Evolutionary conservation across 2,113 vertebrate species (phyloP).

Genomic region (Puntigrus tetrazona): DNA sequence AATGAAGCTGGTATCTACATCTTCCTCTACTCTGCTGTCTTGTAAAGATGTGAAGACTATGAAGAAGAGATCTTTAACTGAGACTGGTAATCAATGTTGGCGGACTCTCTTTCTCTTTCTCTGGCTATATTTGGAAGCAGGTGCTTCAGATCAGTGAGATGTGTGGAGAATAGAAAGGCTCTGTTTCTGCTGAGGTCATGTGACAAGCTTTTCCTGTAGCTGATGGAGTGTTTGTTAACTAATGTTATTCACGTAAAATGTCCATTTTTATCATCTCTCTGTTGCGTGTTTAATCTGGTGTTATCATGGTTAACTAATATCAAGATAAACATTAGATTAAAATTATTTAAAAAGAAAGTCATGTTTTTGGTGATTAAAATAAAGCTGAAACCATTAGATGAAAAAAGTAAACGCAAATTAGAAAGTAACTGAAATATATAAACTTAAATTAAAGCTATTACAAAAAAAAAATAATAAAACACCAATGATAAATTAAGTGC

Average conservation of each 20-base stretch:
- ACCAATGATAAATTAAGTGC: neutral
- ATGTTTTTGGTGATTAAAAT: neutral
- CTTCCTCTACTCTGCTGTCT: neutral
- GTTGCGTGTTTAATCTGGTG: neutral
- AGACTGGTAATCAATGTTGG: neutral
- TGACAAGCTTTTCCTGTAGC: neutral
- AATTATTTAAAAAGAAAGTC: neutral
- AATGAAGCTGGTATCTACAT: neutral
- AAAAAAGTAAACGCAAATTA: neutral
- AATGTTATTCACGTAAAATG: neutral
- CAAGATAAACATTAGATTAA: neutral
- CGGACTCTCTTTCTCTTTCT: neutral
- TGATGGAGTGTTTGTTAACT: neutral
- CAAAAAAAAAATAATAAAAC: neutral
- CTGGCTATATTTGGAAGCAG: conserved; percentile 9
- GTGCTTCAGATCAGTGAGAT: conserved; percentile 19
- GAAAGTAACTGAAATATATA: neutral
- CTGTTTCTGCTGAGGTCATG: neutral
- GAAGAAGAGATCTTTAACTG: neutral
- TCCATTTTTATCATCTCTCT: neutral
- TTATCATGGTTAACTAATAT: neutral
- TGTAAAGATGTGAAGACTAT: neutral
- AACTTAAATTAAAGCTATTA: neutral
- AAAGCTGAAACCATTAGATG: neutral
- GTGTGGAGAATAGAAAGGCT: neutral